These are phyloP conservation scores for Vanessa cardui DNA, from an alignment of 2,888 invertebrate genomes.

Conservation along the genomic window DNA sequence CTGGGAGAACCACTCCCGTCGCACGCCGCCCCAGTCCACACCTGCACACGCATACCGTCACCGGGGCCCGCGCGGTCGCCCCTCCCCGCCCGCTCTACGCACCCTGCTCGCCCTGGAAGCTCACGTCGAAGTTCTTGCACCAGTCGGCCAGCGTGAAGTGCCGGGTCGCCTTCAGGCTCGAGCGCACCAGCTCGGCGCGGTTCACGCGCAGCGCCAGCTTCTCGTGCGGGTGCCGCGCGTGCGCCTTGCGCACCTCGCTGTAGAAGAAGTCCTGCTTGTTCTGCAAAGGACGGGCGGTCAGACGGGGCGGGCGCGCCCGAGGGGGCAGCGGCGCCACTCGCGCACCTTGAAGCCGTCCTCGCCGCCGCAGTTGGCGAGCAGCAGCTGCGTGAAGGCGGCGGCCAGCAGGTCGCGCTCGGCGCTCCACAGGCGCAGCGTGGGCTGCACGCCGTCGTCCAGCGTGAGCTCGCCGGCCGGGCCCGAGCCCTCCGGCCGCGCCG, in stretches of 20 bases:
- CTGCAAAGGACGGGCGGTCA: slow-evolving; percentile 48
- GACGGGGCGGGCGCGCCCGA: not conserved
- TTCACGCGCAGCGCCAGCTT: slow-evolving; percentile 91
- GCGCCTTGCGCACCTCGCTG: slow-evolving; percentile 91
- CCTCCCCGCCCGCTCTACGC: not conserved
- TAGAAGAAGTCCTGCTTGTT: slow-evolving; percentile 91
- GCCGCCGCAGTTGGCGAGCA: slow-evolving; percentile 96
- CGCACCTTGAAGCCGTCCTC: slow-evolving; percentile 93
- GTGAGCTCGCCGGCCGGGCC: slow-evolving; percentile 86
- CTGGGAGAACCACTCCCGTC: slow-evolving; percentile 97
- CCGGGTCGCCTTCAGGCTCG: slow-evolving; percentile 92
- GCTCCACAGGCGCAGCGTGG: slow-evolving; percentile 91
- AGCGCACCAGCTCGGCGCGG: slow-evolving; percentile 90
- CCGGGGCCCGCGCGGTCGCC: no score
- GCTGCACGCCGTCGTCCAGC: slow-evolving; percentile 96
- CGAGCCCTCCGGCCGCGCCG: slow-evolving; percentile 48
- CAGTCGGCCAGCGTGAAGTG: slow-evolving; percentile 94
- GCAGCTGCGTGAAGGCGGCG: slow-evolving; percentile 95
- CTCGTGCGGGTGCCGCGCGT: slow-evolving; percentile 94
- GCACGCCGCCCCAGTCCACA: slow-evolving; percentile 96
- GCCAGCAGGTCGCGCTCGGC: slow-evolving; percentile 95
- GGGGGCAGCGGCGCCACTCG: not conserved
- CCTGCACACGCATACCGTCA: slow-evolving; percentile 72
- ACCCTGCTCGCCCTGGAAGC: slow-evolving; percentile 97
- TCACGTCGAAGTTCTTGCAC: slow-evolving; percentile 97